Evolutionary conservation across 2,113 vertebrate genomes (phyloP), one percentile per base, ranked within the genome.

Genomic region (Hemiprocne comata): DNA sequence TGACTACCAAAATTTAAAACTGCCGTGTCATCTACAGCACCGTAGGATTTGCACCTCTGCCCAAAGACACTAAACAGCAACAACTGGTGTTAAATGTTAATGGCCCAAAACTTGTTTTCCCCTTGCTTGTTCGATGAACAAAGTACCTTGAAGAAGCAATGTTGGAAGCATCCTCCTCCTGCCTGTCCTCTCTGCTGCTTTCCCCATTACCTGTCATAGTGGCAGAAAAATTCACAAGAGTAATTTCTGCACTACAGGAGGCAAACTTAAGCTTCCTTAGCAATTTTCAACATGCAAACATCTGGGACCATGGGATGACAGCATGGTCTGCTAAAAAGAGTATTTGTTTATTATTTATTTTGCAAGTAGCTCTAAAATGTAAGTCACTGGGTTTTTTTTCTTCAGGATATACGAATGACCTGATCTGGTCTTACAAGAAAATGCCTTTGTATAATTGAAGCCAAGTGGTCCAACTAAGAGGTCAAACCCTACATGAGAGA

Each of bases 1-100:
- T 96, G 94, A 94, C 94, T 91, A 85, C 89, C 91, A 65, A 86
- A 88, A 78, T 87, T 77, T 65, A 92, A 70, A 92, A 73, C 57
- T 62, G 85, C 86, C 83, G 78, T 74, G 71, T 79, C 72, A 89
- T 65, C 83, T 91, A 28, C 94, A 82, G 25, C 54, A 86, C 78
- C 79, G 53, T 57, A 84, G 84, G 90, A 92, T 87, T 89, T 94
- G 84, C 93, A 93, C 90, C 84, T 84, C 93, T 93, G 42, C 91
- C 85, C 83, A 73, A 96, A 93, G 90, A 95, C 79, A n/a, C 87
- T 76, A 79, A 91, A 53, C 69, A 85, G 61, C 80, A 79, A 77
- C 48, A 84, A 79, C 74, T 81, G 40, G 69, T 91, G 74, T 67
- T 76, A 72, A 91, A 87, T 80, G 73, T 53, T 70, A 89, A 73